Percentiles rank a stretch among this genome's conserved stretches.
Conservation (phyloP, 2,113 vertebrate species). For the Mormyrus lacerda region DNA sequence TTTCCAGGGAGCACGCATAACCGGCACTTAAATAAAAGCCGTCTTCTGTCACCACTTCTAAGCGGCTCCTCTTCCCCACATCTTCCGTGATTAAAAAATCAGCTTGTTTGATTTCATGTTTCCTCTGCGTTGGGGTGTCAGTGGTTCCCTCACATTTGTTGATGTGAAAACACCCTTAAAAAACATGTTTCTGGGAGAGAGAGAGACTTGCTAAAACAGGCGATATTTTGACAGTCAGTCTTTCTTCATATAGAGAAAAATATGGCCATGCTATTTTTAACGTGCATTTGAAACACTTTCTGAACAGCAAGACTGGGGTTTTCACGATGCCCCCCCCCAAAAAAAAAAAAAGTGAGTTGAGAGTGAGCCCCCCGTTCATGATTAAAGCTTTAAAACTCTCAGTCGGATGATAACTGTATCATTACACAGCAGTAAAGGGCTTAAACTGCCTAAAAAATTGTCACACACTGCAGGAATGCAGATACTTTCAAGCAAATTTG, state of each 20-base stretch:
- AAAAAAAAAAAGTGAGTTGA: no score
- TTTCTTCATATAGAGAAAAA: background rate
- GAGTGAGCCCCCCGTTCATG: background rate
- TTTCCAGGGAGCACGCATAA: background rate
- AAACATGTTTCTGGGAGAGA: background rate
- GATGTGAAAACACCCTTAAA: background rate
- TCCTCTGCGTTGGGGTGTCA: background rate
- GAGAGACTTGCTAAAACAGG: background rate
- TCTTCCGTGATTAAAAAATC: background rate
- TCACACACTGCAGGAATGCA: background rate
- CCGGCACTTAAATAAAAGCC: background rate
- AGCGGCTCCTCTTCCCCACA: background rate
- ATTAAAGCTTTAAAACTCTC: background rate
- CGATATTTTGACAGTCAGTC: background rate
- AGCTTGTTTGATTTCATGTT: background rate
- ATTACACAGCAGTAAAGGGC: background rate
- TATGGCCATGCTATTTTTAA: background rate
- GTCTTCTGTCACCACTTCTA: background rate
- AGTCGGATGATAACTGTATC: background rate
- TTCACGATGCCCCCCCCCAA: background rate
- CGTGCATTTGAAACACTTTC: background rate
- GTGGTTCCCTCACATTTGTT: background rate
- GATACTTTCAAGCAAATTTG: background rate
- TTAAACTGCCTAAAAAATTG: background rate
- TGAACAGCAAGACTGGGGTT: background rate